Conservation (phyloP, 2,888 invertebrate genomes). For the Netelia inedita region DNA sequence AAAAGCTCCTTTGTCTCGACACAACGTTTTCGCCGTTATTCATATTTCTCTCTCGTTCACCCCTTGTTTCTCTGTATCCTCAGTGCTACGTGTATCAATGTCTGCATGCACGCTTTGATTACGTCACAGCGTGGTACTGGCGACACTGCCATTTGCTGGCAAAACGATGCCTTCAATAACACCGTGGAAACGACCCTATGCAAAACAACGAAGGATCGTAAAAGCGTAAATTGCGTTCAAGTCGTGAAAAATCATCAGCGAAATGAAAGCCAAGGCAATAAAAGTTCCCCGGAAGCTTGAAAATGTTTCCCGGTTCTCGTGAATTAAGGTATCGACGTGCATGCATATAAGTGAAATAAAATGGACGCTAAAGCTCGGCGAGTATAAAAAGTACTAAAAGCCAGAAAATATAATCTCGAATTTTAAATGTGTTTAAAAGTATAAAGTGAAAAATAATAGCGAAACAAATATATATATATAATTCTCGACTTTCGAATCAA, state of each 20-base stretch:
- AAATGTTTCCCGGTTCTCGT: not conserved
- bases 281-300: not conserved
- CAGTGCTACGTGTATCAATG: not conserved
- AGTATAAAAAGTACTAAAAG: too few relatives aligned
- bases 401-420: too few relatives aligned
- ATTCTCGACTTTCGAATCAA: not conserved
- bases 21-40: not conserved
- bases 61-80: not conserved
- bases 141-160: slow-evolving; percentile 8
- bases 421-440: too few relatives aligned
- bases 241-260: slow-evolving; percentile 9
- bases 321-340: not conserved
- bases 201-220: slow-evolving; percentile 11
- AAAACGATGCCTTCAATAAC: slow-evolving; percentile 34
- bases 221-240: slow-evolving; percentile 19
- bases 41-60: not conserved
- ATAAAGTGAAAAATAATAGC: too few relatives aligned
- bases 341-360: not conserved
- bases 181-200: not conserved
- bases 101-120: not conserved
- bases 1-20: not conserved
- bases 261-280: not conserved
- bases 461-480: too few relatives aligned
- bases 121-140: not conserved
- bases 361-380: not conserved